Percentiles rank a stretch among this genome's conserved stretches.
These are phyloP conservation scores for Drosophila sordidapex DNA, from an alignment of 2,888 invertebrate species.

Conservation along the genomic window DNA sequence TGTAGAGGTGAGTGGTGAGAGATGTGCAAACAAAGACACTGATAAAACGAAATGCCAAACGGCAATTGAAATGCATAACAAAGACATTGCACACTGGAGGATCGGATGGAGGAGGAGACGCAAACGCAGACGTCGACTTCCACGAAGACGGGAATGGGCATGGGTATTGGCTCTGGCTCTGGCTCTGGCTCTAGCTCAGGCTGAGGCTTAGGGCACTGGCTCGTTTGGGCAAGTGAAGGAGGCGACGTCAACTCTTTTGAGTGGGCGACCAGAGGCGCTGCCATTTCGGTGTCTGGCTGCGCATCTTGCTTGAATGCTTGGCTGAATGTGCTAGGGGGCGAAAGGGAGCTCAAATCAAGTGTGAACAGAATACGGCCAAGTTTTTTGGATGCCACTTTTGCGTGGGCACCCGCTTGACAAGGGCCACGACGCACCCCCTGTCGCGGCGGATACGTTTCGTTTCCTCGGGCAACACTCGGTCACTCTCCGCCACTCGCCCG, in stretches of 20 bases:
- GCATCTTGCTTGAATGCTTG: constrained; percentile 40
- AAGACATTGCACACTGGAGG: constrained; percentile 48
- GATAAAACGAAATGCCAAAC: constrained; percentile 78
- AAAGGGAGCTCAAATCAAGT: constrained; percentile 58
- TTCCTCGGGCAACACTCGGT: constrained; percentile 50
- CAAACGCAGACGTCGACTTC: background rate
- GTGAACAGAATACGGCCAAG: constrained; percentile 76
- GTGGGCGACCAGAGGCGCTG: constrained; percentile 74
- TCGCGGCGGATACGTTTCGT: constrained; percentile 21
- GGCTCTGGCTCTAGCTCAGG: constrained; percentile 1
- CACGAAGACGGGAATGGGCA: background rate
- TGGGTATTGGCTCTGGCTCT: background rate
- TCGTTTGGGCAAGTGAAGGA: constrained; percentile 63
- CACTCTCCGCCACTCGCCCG: constrained; percentile 10
- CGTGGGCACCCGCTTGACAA: constrained; percentile 21
- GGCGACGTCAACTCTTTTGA: constrained; percentile 71
- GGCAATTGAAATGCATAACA: constrained; percentile 78
- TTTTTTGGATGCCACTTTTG: constrained; percentile 64
- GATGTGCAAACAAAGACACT: constrained; percentile 77
- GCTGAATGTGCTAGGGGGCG: constrained; percentile 20
- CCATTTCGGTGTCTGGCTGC: constrained; percentile 76
- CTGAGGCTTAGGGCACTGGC: constrained; percentile 4
- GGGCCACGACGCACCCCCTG: constrained; percentile 4
- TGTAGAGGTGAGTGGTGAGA: constrained; percentile 44
- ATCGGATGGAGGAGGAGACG: constrained; percentile 6